A percentile compares a stretch with the other conserved stretches of the same genome.
These are phyloP conservation scores for Anagyrus pseudococci DNA, from an alignment of 2,888 invertebrate species.

Conservation along the genomic window DNA sequence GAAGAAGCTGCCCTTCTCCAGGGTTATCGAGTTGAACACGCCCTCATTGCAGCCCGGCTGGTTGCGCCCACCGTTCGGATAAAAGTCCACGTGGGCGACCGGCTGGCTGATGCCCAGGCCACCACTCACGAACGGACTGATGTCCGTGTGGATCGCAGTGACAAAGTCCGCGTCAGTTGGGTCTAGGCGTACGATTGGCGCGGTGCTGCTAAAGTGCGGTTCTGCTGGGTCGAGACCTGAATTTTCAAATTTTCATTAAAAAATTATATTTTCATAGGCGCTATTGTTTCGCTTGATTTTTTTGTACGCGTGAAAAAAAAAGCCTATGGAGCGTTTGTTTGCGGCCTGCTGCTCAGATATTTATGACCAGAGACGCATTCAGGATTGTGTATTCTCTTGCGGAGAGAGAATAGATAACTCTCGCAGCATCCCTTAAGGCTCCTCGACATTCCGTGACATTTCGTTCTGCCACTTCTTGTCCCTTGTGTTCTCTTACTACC, in stretches of 20 bases:
- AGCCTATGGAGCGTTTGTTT: too few species aligned
- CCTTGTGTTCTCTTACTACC: slow-evolving; percentile 52
- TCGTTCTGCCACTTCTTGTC: slow-evolving; percentile 52
- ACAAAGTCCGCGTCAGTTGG: slow-evolving; percentile 87
- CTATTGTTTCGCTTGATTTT: neutral
- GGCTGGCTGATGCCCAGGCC: slow-evolving; percentile 83
- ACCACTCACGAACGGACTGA: slow-evolving; percentile 76
- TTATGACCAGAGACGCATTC: too few species aligned
- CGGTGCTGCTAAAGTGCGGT: slow-evolving; percentile 85
- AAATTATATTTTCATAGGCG: neutral
- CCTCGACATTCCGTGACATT: too few species aligned
- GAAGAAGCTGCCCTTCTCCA: slow-evolving; percentile 70
- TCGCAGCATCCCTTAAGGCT: too few species aligned
- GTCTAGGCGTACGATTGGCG: slow-evolving; percentile 82
- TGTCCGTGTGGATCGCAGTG: slow-evolving; percentile 89
- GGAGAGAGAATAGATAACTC: too few species aligned
- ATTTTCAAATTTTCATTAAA: neutral
- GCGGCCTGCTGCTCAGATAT: too few species aligned
- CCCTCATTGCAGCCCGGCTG: slow-evolving; percentile 75
- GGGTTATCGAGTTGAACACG: slow-evolving; percentile 70
- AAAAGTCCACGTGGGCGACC: slow-evolving; percentile 90
- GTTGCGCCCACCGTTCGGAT: slow-evolving; percentile 85
- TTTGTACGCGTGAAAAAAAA: neutral
- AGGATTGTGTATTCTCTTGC: neutral
- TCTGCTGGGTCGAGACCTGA: slow-evolving; percentile 86